phyloP scores from a whole-genome alignment of 2,113 vertebrate genomes.

The Pterocles burchelli region DNA sequence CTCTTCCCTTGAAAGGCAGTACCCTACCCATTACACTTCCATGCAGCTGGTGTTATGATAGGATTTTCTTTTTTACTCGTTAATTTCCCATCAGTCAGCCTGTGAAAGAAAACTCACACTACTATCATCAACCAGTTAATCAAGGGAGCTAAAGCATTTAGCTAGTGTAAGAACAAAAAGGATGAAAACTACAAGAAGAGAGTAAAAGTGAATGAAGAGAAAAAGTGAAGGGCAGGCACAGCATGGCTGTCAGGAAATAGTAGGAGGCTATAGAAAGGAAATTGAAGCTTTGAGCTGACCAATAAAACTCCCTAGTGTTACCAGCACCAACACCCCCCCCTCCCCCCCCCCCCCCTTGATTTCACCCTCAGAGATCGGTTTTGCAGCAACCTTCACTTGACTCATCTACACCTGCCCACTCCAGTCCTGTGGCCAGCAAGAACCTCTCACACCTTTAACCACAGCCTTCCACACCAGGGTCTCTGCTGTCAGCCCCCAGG shows the following conservation, averaged over 20 bases:
- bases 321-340: not conserved
- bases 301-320: not conserved
- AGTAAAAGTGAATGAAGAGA: not conserved
- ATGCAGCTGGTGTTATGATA: not conserved
- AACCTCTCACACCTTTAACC: conserved; percentile 1
- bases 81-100: not conserved
- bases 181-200: not conserved
- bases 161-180: not conserved
- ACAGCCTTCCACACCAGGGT: not conserved
- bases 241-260: not conserved
- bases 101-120: not conserved
- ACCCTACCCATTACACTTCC: not conserved
- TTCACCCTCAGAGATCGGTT: not conserved
- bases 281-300: not conserved
- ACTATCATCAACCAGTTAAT: not conserved
- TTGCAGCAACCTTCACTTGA: not conserved
- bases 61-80: not conserved
- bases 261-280: not conserved
- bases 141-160: not conserved
- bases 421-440: not conserved
- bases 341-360: not conserved
- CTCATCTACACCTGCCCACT: conserved; percentile 28
- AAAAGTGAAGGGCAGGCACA: not conserved
- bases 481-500: not conserved
- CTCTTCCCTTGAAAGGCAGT: not conserved